Evolutionary conservation across 2,113 vertebrate genomes (phyloP).

Genomic region (Acanthochromis polyacanthus): DNA sequence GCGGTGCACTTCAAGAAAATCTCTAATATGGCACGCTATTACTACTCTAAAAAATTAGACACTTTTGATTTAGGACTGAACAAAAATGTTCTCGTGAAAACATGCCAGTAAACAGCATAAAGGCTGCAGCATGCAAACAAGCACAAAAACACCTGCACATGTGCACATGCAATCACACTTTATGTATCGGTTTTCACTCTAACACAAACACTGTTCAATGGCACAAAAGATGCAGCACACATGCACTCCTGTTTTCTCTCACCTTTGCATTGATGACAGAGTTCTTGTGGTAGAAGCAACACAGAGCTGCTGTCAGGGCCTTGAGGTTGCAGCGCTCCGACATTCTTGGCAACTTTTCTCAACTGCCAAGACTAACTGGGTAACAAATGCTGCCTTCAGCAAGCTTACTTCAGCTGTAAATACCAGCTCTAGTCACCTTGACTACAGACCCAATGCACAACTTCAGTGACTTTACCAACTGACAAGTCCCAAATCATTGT

Average conservation of each 20-base stretch:
- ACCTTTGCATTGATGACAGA: conserved; percentile 93
- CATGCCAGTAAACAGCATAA: neutral
- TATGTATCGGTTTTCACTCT: neutral
- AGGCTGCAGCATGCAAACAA: conserved; percentile 12
- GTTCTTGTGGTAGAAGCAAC: conserved; percentile 95
- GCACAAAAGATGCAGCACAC: neutral
- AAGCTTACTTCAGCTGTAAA: conserved; percentile 2
- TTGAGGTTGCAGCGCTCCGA: conserved; percentile 90
- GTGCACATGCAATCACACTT: conserved; percentile 4
- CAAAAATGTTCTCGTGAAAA: neutral
- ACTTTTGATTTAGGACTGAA: neutral
- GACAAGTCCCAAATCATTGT: neutral
- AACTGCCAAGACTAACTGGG: neutral
- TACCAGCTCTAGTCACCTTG: neutral
- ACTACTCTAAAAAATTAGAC: neutral
- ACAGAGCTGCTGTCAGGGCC: conserved; percentile 89
- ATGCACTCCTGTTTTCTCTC: conserved; percentile 66
- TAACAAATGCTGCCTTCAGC: neutral
- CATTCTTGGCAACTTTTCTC: conserved; percentile 79
- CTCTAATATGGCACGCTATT: neutral
- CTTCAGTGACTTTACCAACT: neutral
- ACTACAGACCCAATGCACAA: neutral
- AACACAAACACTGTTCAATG: neutral
- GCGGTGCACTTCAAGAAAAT: neutral
- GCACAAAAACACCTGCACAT: conserved; percentile 16